Evolutionary conservation across 1,140 invertebrate species (phyloP), one percentile per base, ranked within the genome.

Genomic region (Caenorhabditis inopinata): DNA sequence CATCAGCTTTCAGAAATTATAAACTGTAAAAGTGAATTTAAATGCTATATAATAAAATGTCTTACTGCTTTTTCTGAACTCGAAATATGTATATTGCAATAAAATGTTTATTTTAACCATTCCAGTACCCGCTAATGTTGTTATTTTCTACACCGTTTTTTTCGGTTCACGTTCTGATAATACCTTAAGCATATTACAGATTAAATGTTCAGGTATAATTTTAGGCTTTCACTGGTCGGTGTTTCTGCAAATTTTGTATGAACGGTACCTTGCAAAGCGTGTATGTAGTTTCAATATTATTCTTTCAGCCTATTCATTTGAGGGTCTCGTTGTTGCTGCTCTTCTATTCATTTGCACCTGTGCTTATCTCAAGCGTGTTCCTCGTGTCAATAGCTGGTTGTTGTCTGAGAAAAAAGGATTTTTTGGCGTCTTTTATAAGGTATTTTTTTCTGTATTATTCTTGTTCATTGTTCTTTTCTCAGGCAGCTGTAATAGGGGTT

Each of bases 351-450:
- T 75, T 35, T 80, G 79, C 49, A 49, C 68, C 18, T 80, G 79
- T 80, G 79, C 79, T 32, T 80, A 80, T 76, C 35, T 80, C n/a
- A 80, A 80, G 35, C 62, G 79, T 14, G 45, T 80, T 74, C 79
- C 79, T 16, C 62, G 79, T 4, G 73, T 80, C 21, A 80, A 48
- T 76, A 45, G 38, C 9, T 80, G 75, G 68, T 11, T 80, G 12
- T 58, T 80, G 1, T 80, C 79, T 11, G 79, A 80, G 38, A 80
- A 80, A 49, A 80, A 75, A 46, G 79, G 79, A 53, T 75, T 80
- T 25, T 80, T 80, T 49, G 79, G 79, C 7, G 73, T 80, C 6
- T 74, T 74, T 16, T 80, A 80, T 51, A 80, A 80, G 42, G 79
- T 76, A 45, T n/a, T 23, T 76, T 35, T 18, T 48, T 51, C 45